Conservation (phyloP, 2,888 invertebrate genomes). For the Athalia rosae region DNA sequence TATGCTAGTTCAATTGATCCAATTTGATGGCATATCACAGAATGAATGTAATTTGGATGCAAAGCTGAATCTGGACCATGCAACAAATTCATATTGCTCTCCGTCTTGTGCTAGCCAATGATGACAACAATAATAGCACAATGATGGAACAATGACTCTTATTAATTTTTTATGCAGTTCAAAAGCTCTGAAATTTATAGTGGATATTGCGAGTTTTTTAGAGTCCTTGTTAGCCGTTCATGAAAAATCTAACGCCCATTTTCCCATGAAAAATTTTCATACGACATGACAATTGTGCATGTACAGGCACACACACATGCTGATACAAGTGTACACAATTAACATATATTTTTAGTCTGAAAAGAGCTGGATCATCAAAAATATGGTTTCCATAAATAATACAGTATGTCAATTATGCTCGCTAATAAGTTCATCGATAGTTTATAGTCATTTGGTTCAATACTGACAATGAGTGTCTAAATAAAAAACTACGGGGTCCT, state of each 20-base stretch:
- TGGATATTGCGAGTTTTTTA: background rate
- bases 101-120: background rate
- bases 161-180: too few species aligned
- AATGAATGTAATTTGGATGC: conserved; percentile 4
- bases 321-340: background rate
- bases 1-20: background rate
- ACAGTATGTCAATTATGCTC: too few species aligned
- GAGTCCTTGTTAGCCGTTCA: conserved; percentile 9
- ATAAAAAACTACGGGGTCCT: background rate
- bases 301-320: conserved; percentile 16
- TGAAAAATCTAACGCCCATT: background rate
- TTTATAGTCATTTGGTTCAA: too few species aligned
- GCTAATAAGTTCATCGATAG: too few species aligned
- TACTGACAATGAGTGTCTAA: too few species aligned
- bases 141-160: too few species aligned
- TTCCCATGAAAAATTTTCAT: background rate
- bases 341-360: background rate
- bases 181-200: too few species aligned
- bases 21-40: background rate
- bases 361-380: background rate
- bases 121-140: conserved; percentile 22
- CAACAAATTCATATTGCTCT: background rate
- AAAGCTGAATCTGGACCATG: background rate
- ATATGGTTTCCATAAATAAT: too few species aligned
- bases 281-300: background rate